Evolutionary conservation across 2,113 vertebrate genomes (phyloP), one percentile per base, ranked within the genome.

Genomic region (Aptenodytes forsteri): DNA sequence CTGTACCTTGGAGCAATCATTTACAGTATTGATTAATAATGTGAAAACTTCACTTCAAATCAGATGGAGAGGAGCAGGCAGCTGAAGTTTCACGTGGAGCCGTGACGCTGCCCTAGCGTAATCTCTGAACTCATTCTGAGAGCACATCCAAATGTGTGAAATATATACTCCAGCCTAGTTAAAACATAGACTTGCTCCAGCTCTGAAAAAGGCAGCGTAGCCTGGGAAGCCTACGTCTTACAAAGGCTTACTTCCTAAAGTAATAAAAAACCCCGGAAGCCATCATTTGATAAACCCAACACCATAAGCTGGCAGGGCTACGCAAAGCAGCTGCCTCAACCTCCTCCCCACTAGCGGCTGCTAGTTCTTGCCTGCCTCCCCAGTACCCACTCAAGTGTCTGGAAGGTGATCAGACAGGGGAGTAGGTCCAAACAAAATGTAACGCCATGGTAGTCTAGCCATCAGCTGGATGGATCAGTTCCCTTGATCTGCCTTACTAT

Each of bases 291-390:
- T 66, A 36, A 70, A 62, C 19, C 46, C 13, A 44, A 4, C 0
- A 3, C 27, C 46, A 8, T 0, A 54, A 64, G 16, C 34, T 49
- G 54, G 15, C 77, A 61, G 26, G 36, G 36, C 49, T 52, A 38
- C 0, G 0, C 29, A 8, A 62, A 69, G 7, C 1, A 69, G 32
- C 7, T 0, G 0, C 19, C 20, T 54, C 67, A 70, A 5, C 34
- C 27, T 69, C 59, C 50, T 44, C 54, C 58, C 42, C 15, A 29
- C 10, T 20, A 27, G n/a, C 0, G 0, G 34, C 55, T 91, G 70
- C 52, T 42, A 10, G 14, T 34, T 52, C 67, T 59, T 73, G 64
- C 67, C 50, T 38, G 50, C 26, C 30, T 75, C 40, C 59, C 50
- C 8, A 3, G 34, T 29, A 71, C 11, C 27, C 47, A 36, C 44